Conservation (phyloP, 35 echinoderm and acorn worm species). For the Ophiothrix spiculata region DNA sequence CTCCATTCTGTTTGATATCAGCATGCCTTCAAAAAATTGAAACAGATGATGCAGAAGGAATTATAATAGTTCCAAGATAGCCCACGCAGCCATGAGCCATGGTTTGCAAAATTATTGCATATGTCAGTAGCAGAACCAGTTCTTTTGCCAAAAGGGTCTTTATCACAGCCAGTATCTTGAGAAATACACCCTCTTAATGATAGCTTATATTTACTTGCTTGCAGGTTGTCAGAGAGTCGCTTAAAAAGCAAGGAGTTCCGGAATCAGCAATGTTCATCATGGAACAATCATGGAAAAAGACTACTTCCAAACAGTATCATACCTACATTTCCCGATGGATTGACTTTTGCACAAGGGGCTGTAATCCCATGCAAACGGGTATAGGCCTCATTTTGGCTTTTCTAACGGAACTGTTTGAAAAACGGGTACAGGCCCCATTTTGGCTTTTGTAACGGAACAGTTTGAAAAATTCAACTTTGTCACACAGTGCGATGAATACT, state of each 20-base stretch:
- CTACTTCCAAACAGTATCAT: neutral
- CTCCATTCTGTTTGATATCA: constrained; percentile 47
- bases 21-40: too few species aligned
- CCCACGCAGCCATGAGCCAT: too few species aligned
- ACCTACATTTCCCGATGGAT: constrained; percentile 13
- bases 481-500: neutral
- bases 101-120: too few species aligned
- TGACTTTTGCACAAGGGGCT: neutral
- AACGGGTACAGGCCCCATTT: too few species aligned
- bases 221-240: constrained; percentile 41
- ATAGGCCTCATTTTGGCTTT: too few species aligned
- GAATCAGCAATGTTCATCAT: neutral
- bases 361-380: too few species aligned
- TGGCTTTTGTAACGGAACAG: too few species aligned
- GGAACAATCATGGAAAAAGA: neutral
- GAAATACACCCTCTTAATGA: neutral
- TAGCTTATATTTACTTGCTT: constrained; percentile 16
- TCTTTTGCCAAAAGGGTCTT: neutral
- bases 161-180: neutral
- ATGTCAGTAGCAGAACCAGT: neutral
- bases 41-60: too few species aligned
- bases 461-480: too few species aligned
- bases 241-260: neutral
- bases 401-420: too few species aligned
- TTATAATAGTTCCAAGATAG: too few species aligned